Percentiles rank a stretch among this genome's conserved stretches.
These are phyloP conservation scores for Empis stercorea DNA, from an alignment of 2,888 invertebrate genomes.

Conservation along the genomic window DNA sequence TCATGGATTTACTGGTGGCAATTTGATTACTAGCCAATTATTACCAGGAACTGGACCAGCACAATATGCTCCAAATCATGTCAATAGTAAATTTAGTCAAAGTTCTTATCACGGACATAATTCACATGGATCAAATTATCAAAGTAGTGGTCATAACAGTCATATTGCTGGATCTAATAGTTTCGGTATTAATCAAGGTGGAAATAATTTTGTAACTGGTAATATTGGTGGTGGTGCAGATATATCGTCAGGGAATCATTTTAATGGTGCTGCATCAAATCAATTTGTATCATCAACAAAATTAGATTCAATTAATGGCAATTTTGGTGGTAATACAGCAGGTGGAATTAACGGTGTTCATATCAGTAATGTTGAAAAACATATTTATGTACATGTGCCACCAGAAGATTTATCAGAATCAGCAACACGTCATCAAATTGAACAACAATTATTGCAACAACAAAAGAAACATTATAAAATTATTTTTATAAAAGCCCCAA, in stretches of 20 bases:
- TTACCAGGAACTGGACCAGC: conserved; percentile 9
- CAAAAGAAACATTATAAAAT: conserved; percentile 63
- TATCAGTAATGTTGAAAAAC: conserved; percentile 57
- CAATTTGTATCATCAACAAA: background rate
- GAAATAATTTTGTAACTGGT: no score
- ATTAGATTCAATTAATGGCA: conserved; percentile 1
- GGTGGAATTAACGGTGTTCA: conserved; percentile 15
- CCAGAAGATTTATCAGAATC: conserved; percentile 66
- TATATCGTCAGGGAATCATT: background rate
- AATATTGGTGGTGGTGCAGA: background rate
- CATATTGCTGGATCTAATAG: no score
- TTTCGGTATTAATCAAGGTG: no score
- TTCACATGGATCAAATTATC: background rate
- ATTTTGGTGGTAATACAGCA: conserved; percentile 2
- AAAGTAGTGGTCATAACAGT: background rate
- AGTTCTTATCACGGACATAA: background rate
- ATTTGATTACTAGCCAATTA: conserved; percentile 14
- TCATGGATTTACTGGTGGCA: background rate
- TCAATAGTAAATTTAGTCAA: no score
- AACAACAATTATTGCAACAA: conserved; percentile 45
- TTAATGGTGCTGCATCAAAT: background rate
- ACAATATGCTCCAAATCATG: background rate
- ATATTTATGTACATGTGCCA: conserved; percentile 77
- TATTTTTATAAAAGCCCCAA: conserved; percentile 56
- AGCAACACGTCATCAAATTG: conserved; percentile 47